Evolutionary conservation across 1,140 invertebrate species (phyloP).

Genomic region (Zaprionus gabonicus): DNA sequence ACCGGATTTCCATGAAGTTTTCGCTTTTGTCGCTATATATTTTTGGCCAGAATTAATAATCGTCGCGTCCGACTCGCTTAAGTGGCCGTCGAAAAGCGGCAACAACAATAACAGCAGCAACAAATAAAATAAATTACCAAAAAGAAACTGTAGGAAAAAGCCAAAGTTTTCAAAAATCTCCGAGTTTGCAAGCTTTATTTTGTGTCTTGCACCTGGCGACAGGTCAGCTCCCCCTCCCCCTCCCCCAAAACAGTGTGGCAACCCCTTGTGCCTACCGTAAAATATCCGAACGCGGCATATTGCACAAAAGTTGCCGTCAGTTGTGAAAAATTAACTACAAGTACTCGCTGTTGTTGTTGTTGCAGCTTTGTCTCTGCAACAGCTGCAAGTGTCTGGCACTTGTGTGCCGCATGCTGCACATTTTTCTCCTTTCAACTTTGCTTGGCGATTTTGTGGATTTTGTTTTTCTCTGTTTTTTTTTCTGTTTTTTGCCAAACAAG

Average conservation of each 20-base stretch:
- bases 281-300: slow-evolving; percentile 63
- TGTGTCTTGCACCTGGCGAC: slow-evolving; percentile 75
- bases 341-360: slow-evolving; percentile 60
- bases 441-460: slow-evolving; percentile 8
- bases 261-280: slow-evolving; percentile 2
- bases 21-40: slow-evolving; percentile 48
- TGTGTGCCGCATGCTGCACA: slow-evolving; percentile 59
- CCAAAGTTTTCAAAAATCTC: slow-evolving; percentile 73
- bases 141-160: slow-evolving; percentile 62
- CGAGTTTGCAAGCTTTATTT: slow-evolving; percentile 52
- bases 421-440: slow-evolving; percentile 33
- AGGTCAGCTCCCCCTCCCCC: slow-evolving; percentile 57
- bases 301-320: slow-evolving; percentile 78
- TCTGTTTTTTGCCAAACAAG: slow-evolving; percentile 49
- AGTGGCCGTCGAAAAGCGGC: slow-evolving; percentile 59
- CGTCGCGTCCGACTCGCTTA: slow-evolving; percentile 62
- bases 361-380: slow-evolving; percentile 49
- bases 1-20: slow-evolving; percentile 58
- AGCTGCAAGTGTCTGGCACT: slow-evolving; percentile 80
- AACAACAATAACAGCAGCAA: slow-evolving; percentile 19
- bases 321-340: slow-evolving; percentile 82
- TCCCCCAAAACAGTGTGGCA: not conserved
- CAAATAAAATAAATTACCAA: slow-evolving; percentile 33
- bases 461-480: not conserved
- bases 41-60: slow-evolving; percentile 75